Base-by-base conservation (phyloP, 2,888 invertebrate genomes). In the Callyntrura guangdongensis region DNA sequence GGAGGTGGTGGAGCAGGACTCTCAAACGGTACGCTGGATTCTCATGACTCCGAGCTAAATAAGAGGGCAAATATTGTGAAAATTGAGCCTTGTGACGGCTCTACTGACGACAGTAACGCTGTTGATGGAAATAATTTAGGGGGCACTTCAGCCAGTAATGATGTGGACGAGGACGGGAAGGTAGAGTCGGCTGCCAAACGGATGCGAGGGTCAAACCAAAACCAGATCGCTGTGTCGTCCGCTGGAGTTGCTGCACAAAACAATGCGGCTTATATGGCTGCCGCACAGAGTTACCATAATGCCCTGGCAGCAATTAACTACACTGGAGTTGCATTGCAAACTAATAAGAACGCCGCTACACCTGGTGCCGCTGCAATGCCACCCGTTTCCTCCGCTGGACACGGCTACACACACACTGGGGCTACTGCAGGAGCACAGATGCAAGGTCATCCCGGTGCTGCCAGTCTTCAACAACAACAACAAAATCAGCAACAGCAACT, bases 291-390 rank as follows among this genome's bases (percentile, higher is more conserved):
- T 89, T 94, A 94, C 86, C 93, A 93, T 92, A 96, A 95, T 93
- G 96, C 96, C 20, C 95, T 97, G 59, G 96, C 96, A 90, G 96
- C 97, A 0, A 95, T 97, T 47, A 96, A 96, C 94, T 97, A 97
- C 94, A 97, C 97, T 11, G 97, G 97, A 47, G 96, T 97, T 79
- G 96, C 97, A 1, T 95, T 97, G 74, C 97, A 97, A 94, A 92
- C 93, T 85, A 93, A 93, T 91, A 93, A 93, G 74, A 92, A 93
- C 86, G 90, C 91, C n/a, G 91, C 92, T 77, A 36, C 83, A 47
- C 89, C 81, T 83, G 25, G 36, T 82, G 20, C 81, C 81, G 11
- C 87, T 64, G 56, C 89, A 85, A 56, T 77, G 14, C 59, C 59
- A 59, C 82, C 82, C 25, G 81, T 82, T 61, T 88, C 81, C 69